These are phyloP conservation scores for Hypena proboscidalis DNA, from an alignment of 2,888 invertebrate genomes.

Conservation along the genomic window DNA sequence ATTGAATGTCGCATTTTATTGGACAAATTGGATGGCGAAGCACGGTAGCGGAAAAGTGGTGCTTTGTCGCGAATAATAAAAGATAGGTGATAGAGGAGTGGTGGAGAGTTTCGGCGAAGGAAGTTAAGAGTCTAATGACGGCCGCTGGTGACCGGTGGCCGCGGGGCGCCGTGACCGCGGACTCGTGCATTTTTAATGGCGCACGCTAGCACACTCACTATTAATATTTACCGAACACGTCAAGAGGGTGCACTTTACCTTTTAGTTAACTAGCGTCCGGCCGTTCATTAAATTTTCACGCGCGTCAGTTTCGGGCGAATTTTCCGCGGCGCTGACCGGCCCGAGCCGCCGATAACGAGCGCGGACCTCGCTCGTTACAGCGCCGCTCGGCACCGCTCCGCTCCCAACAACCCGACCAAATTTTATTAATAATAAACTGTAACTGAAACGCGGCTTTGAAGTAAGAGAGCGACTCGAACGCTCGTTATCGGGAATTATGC, in stretches of 20 bases:
- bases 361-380: conserved; percentile 71
- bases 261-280: conserved; percentile 86
- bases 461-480: conserved; percentile 78
- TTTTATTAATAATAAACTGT: conserved; percentile 85
- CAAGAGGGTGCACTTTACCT: conserved; percentile 86
- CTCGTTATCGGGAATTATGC: conserved; percentile 82
- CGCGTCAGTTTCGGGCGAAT: conserved; percentile 85
- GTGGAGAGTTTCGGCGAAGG: conserved; percentile 49
- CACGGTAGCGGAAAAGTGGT: conserved; percentile 52
- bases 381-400: conserved; percentile 42
- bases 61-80: conserved; percentile 52
- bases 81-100: conserved; percentile 27
- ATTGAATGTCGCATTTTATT: conserved; percentile 78
- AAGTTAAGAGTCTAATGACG: conserved; percentile 75
- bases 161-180: conserved; percentile 73
- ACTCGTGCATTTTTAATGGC: conserved; percentile 84
- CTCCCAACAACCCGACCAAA: conserved; percentile 70
- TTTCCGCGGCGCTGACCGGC: conserved; percentile 84
- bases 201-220: conserved; percentile 82
- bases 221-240: conserved; percentile 86
- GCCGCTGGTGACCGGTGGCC: conserved; percentile 40
- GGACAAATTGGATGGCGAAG: conserved; percentile 68
- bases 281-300: conserved; percentile 86
- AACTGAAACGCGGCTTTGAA: conserved; percentile 82
- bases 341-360: conserved; percentile 72